Evolutionary conservation across 1,140 invertebrate species (phyloP).

Genomic region (Uloborus diversus): DNA sequence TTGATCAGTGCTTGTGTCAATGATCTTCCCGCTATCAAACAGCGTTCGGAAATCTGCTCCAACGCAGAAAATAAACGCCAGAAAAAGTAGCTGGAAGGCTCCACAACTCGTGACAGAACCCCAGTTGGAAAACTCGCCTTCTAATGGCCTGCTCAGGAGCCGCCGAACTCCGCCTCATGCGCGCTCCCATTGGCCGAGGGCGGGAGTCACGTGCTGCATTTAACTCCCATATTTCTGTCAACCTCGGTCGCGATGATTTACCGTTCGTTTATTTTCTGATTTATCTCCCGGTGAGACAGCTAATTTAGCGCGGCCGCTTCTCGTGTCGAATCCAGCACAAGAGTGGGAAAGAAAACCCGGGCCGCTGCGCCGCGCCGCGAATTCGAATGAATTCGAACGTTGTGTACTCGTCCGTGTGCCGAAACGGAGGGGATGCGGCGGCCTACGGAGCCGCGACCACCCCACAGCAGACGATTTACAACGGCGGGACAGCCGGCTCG

Average conservation of each 20-base stretch:
- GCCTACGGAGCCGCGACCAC: constrained; percentile 7
- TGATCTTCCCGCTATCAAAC: neutral
- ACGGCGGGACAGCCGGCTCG: constrained; percentile 13
- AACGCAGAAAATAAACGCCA: neutral
- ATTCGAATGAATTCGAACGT: constrained; percentile 53
- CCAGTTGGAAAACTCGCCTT: constrained; percentile 30
- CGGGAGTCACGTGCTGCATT: constrained; percentile 51
- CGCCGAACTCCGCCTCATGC: constrained; percentile 29
- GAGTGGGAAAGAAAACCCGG: neutral
- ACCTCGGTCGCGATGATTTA: constrained; percentile 56
- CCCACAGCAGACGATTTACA: constrained; percentile 17
- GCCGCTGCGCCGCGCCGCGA: neutral
- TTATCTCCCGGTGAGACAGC: constrained; percentile 57
- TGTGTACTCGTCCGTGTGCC: constrained; percentile 51
- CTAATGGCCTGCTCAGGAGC: constrained; percentile 35
- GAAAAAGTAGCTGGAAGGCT: neutral
- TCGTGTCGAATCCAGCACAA: too few relatives aligned
- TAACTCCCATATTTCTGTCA: constrained; percentile 59
- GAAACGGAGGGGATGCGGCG: constrained; percentile 40
- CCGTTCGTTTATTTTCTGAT: constrained; percentile 59
- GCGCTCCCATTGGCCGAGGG: constrained; percentile 30
- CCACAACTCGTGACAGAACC: constrained; percentile 41
- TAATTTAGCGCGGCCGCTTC: constrained; percentile 35
- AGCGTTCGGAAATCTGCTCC: neutral
- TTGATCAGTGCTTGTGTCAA: constrained; percentile 16